Evolutionary conservation across 2,113 vertebrate species (phyloP).

Genomic region (Sapayoa aenigma): DNA sequence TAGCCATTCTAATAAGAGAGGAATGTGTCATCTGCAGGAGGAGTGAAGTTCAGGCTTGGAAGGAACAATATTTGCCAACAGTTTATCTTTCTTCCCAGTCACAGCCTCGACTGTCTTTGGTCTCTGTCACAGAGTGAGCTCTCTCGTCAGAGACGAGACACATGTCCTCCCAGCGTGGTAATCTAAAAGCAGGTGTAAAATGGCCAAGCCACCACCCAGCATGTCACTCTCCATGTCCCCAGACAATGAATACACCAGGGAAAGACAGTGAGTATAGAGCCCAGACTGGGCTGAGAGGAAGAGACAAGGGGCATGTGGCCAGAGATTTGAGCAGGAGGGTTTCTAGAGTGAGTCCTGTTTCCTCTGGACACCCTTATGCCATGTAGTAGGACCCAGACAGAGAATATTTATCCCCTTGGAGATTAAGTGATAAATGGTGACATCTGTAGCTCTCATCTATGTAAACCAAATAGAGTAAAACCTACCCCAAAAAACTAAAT

Average conservation of each 20-base stretch:
- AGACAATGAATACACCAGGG: background rate
- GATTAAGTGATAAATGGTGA: background rate
- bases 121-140: background rate
- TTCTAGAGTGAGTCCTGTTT: background rate
- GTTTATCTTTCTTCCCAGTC: background rate
- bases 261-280: background rate
- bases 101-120: background rate
- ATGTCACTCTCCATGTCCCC: background rate
- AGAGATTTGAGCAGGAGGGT: background rate
- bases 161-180: rapidly evolving
- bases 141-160: background rate
- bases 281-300: background rate
- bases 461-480: background rate
- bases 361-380: background rate
- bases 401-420: background rate
- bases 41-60: background rate
- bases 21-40: background rate
- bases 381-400: background rate
- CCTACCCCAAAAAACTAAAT: background rate
- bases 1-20: background rate
- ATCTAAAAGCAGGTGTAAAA: background rate
- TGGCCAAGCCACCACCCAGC: background rate
- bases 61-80: background rate
- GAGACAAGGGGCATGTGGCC: rapidly evolving
- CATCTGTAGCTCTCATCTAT: background rate